A percentile compares a stretch with the other conserved stretches of the same genome.
These are phyloP conservation scores for Heliconius himera DNA, from an alignment of 1,140 invertebrate genomes.

Conservation along the genomic window DNA sequence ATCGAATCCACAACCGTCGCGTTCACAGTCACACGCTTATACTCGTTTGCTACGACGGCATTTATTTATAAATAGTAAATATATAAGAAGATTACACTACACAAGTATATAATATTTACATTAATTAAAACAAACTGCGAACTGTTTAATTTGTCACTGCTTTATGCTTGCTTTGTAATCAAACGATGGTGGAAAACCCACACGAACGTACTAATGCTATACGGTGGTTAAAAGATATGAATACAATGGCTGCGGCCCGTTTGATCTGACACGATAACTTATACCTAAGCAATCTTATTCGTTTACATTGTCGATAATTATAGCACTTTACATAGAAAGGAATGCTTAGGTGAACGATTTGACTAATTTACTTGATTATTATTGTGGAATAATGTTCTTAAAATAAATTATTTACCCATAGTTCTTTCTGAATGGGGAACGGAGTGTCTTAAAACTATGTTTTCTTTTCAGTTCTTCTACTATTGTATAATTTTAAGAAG, in stretches of 20 bases:
- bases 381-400: too few relatives aligned
- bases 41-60: neutral
- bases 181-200: conserved; percentile 19
- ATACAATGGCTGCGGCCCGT: neutral
- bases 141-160: neutral
- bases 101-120: neutral
- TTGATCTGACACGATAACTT: conserved; percentile 22
- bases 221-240: conserved; percentile 6
- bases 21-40: too few relatives aligned
- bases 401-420: too few relatives aligned
- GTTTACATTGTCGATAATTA: conserved; percentile 6
- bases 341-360: neutral
- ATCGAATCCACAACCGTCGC: too few relatives aligned
- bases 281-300: conserved; percentile 5
- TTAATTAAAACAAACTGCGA: neutral
- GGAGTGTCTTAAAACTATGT: too few relatives aligned
- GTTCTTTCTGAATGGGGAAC: too few relatives aligned
- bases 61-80: neutral
- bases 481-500: too few relatives aligned
- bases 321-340: neutral
- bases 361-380: too few relatives aligned
- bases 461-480: too few relatives aligned
- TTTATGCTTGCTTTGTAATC: neutral
- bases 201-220: conserved; percentile 13
- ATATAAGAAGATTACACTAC: neutral